phyloP scores from a whole-genome alignment of 1,140 invertebrate species.

The Hypothenemus hampei region DNA sequence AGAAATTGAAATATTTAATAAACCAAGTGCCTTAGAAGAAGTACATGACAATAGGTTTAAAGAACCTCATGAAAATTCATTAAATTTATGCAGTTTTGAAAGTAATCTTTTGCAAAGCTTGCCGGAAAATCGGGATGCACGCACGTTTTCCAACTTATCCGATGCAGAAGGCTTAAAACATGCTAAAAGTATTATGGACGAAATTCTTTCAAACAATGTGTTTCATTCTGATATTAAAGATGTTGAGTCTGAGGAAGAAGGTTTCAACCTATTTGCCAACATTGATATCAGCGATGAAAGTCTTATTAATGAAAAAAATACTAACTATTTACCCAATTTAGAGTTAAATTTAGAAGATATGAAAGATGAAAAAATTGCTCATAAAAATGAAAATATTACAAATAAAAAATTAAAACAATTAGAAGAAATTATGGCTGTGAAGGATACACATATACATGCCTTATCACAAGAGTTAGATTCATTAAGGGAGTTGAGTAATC shows the following conservation, averaged over 20 bases:
- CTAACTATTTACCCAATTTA: no score
- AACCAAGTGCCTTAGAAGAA: constrained; percentile 19
- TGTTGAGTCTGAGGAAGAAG: constrained; percentile 31
- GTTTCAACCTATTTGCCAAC: constrained; percentile 41
- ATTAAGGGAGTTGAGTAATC: constrained; percentile 36
- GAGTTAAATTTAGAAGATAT: constrained; percentile 12
- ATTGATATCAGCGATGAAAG: constrained; percentile 40
- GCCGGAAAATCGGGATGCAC: constrained; percentile 5
- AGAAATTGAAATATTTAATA: constrained; percentile 41
- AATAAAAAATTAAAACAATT: constrained; percentile 43
- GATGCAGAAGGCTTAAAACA: constrained; percentile 26
- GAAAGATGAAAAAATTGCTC: constrained; percentile 27
- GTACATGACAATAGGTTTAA: neutral
- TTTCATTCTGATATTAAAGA: constrained; percentile 32
- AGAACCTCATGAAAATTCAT: constrained; percentile 4
- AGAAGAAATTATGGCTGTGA: constrained; percentile 44
- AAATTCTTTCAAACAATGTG: constrained; percentile 38
- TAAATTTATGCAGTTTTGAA: constrained; percentile 30
- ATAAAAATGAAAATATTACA: constrained; percentile 35
- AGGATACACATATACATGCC: constrained; percentile 46
- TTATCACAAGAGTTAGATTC: constrained; percentile 48
- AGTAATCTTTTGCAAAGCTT: constrained; percentile 25
- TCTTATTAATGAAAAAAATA: constrained; percentile 38
- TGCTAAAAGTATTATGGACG: constrained; percentile 40
- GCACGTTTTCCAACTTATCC: neutral